Percentiles rank a stretch among this genome's conserved stretches.
phyloP scores from a whole-genome alignment of 2,113 vertebrate genomes.

The Pungitius pungitius region DNA sequence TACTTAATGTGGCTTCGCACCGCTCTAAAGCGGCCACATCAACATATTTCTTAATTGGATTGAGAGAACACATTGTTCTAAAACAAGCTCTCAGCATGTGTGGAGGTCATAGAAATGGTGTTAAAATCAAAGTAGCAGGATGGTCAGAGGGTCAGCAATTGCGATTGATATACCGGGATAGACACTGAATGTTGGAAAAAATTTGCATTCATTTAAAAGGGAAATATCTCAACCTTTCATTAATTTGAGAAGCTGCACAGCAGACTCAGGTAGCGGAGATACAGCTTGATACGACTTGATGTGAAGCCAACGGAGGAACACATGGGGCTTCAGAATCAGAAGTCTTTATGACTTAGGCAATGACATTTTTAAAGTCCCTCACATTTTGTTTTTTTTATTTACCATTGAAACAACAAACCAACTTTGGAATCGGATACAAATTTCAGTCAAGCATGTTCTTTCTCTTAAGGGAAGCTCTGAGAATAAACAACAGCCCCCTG shows the following conservation, averaged over 20 bases:
- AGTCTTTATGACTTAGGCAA: slow-evolving; percentile 13
- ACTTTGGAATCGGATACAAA: slow-evolving; percentile 27
- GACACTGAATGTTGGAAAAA: slow-evolving; percentile 10
- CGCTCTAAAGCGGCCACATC: too few relatives aligned
- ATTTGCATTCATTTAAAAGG: slow-evolving; percentile 30
- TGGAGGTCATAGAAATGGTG: not conserved
- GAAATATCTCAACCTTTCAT: slow-evolving; percentile 41
- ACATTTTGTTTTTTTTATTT: slow-evolving; percentile 1
- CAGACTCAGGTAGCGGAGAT: slow-evolving; percentile 7
- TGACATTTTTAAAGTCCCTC: slow-evolving; percentile 22
- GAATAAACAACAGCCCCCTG: slow-evolving; percentile 4
- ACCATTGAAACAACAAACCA: slow-evolving; percentile 19
- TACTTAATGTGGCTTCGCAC: too few relatives aligned
- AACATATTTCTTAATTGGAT: too few relatives aligned
- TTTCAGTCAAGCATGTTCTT: slow-evolving; percentile 5
- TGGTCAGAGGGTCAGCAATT: not conserved
- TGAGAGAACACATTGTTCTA: too few relatives aligned
- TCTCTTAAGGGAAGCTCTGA: slow-evolving; percentile 16
- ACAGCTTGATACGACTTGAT: slow-evolving; percentile 35
- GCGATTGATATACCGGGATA: not conserved
- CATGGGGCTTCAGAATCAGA: slow-evolving; percentile 26
- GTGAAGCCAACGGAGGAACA: slow-evolving; percentile 31
- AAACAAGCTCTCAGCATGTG: not conserved
- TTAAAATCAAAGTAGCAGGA: not conserved
- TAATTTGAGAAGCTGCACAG: slow-evolving; percentile 20